phyloP scores from a whole-genome alignment of 2,113 vertebrate genomes.

The Cinclus mexicanus region DNA sequence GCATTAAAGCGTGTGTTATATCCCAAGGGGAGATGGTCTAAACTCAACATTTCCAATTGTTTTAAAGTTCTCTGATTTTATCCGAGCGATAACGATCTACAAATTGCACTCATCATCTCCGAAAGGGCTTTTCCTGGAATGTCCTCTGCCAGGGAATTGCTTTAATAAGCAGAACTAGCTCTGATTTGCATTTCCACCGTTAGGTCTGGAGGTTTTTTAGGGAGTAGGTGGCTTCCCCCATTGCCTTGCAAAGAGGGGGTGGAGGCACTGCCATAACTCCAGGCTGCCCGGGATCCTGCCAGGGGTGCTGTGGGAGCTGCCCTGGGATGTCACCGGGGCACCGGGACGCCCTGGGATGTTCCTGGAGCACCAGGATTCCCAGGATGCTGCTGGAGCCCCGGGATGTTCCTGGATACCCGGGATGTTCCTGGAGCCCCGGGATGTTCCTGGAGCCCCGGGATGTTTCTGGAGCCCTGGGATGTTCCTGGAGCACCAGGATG shows the following conservation, averaged over 20 bases:
- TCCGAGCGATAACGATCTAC: conserved; percentile 1
- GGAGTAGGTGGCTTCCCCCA: not conserved
- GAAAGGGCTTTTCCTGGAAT: not conserved
- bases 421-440: not conserved
- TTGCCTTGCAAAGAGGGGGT: not conserved
- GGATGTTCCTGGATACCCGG: not conserved
- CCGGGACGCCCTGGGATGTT: not conserved
- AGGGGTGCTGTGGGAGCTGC: not conserved
- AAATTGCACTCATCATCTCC: conserved; percentile 9
- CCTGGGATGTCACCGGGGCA: not conserved
- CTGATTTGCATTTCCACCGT: not conserved
- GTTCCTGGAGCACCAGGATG: not conserved
- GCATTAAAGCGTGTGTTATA: not conserved
- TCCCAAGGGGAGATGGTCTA: conserved; percentile 8
- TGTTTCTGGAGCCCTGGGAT: accelerated
- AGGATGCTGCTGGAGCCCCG: not conserved
- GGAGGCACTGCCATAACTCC: not conserved
- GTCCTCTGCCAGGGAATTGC: not conserved
- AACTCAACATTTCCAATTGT: conserved; percentile 44
- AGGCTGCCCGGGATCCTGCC: too few relatives aligned
- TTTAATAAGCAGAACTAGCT: not conserved
- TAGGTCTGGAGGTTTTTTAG: not conserved
- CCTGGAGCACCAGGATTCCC: accelerated
- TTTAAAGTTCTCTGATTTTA: conserved; percentile 21
- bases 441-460: not conserved